These are phyloP conservation scores for Pomatorhinus ruficollis DNA, from an alignment of 2,113 vertebrate genomes.

Conservation along the genomic window DNA sequence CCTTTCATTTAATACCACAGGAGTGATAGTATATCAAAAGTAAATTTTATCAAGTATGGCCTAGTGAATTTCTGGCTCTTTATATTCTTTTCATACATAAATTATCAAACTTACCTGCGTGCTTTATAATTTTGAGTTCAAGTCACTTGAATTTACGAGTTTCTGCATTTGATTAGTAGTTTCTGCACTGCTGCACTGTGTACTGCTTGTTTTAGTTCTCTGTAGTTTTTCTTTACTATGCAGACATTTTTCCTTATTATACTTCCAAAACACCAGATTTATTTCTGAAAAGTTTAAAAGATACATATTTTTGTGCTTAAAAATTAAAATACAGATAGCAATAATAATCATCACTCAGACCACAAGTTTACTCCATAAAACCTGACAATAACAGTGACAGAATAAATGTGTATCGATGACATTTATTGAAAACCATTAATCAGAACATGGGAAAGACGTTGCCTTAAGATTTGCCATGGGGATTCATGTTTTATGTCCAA, in stretches of 20 bases:
- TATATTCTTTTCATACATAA: background rate
- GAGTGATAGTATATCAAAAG: background rate
- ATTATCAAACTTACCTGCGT: background rate
- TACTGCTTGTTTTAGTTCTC: background rate
- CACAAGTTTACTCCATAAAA: background rate
- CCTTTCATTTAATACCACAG: background rate
- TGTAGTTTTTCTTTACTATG: background rate
- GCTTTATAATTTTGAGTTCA: slow-evolving; percentile 1
- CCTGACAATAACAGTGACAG: background rate
- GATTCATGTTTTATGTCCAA: background rate
- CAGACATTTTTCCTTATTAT: background rate
- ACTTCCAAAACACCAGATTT: background rate
- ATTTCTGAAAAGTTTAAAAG: background rate
- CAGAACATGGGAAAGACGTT: background rate
- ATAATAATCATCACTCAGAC: slow-evolving; percentile 20
- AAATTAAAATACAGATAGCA: background rate
- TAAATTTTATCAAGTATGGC: background rate
- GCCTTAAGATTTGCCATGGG: background rate
- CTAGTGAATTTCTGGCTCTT: background rate
- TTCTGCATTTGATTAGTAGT: background rate
- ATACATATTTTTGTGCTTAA: background rate
- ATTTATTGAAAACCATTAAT: background rate
- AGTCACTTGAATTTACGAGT: background rate
- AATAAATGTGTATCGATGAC: background rate
- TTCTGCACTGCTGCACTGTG: background rate